Evolutionary conservation across 2,888 invertebrate species (phyloP).

Genomic region (Apamea sordens): DNA sequence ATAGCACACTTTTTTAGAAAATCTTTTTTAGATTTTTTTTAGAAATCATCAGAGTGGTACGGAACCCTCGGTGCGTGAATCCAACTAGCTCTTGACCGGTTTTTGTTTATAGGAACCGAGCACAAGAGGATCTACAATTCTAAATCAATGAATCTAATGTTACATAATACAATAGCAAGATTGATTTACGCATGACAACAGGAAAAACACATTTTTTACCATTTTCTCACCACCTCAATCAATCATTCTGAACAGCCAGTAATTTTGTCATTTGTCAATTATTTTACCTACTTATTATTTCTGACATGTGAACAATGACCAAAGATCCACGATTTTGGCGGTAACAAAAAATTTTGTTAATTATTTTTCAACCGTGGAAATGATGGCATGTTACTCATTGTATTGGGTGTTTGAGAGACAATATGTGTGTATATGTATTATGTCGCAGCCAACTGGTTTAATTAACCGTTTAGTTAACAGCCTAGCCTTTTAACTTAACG

Average conservation of each 20-base stretch:
- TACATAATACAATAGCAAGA: conserved; percentile 1
- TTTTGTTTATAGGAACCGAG: no score
- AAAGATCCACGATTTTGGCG: neutral
- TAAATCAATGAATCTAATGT: no score
- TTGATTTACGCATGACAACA: conserved; percentile 1
- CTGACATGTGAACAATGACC: neutral
- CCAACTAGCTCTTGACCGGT: no score
- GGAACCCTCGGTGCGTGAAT: no score
- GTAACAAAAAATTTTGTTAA: neutral
- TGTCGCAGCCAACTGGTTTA: no score
- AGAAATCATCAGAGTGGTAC: no score
- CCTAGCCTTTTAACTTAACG: no score
- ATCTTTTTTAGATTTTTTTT: no score
- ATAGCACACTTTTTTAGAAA: no score
- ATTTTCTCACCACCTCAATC: conserved; percentile 14
- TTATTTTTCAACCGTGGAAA: neutral
- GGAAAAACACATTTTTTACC: conserved; percentile 28
- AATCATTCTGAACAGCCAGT: conserved; percentile 29
- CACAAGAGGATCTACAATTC: neutral
- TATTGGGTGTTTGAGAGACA: neutral
- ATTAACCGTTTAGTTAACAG: no score
- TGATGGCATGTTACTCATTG: conserved; percentile 5
- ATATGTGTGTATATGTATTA: no score
- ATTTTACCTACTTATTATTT: neutral
- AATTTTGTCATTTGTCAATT: conserved; percentile 30